Evolutionary conservation across 2,113 vertebrate species (phyloP).

Genomic region (Alces alces): DNA sequence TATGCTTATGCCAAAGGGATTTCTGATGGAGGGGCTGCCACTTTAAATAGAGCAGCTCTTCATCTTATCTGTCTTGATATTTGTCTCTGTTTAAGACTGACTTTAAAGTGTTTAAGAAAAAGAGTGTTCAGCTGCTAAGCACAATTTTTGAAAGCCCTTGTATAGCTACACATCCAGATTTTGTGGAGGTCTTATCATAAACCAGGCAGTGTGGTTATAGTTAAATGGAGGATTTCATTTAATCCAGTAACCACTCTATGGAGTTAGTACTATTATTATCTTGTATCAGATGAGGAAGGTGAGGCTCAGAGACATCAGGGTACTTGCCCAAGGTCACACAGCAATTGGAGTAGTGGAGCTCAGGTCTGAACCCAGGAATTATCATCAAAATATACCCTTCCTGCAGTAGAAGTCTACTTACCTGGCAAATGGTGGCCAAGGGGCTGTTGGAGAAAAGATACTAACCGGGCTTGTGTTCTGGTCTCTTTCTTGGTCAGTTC

Average conservation of each 20-base stretch:
- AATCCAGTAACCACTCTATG: neutral
- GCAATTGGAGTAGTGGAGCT: neutral
- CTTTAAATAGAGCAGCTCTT: neutral
- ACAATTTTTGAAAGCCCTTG: neutral
- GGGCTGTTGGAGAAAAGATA: neutral
- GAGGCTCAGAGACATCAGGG: neutral
- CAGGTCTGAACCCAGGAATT: neutral
- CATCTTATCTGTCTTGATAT: neutral
- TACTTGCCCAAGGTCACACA: neutral
- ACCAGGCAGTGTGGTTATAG: neutral
- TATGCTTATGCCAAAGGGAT: neutral
- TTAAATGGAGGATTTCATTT: neutral
- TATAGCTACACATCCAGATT: neutral
- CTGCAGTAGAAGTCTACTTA: fast-evolving
- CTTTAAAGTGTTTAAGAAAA: neutral
- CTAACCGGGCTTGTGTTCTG: neutral
- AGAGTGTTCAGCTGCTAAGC: neutral
- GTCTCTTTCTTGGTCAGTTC: neutral
- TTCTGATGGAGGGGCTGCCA: neutral
- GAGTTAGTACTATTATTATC: neutral
- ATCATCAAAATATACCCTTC: neutral
- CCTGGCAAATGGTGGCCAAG: no score
- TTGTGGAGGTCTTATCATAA: neutral
- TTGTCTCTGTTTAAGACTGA: neutral
- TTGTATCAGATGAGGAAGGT: neutral